Conservation (phyloP, 2,113 vertebrate species). For the Corythornis cristatus region DNA sequence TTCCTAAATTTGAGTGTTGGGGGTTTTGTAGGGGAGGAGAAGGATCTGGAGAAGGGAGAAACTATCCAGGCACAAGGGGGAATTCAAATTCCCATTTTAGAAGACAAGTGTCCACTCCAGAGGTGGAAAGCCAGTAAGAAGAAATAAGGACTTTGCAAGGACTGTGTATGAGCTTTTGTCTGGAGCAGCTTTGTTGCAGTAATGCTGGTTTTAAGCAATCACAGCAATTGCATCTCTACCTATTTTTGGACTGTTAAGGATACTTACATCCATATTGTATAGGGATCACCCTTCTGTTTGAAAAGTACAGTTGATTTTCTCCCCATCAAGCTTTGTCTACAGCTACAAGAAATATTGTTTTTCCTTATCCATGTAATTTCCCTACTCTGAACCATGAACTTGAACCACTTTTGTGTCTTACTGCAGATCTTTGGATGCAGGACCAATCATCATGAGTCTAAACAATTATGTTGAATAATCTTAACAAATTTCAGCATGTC, state of each 20-base stretch:
- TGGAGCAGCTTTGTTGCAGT: background rate
- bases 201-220: background rate
- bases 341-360: background rate
- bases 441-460: background rate
- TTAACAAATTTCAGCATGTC: background rate
- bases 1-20: background rate
- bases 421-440: background rate
- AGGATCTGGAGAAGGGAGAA: background rate
- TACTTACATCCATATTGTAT: fast-evolving
- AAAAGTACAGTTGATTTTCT: background rate
- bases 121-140: background rate
- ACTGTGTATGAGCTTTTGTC: fast-evolving
- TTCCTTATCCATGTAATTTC: background rate
- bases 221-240: fast-evolving
- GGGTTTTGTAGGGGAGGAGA: background rate
- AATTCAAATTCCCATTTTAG: background rate
- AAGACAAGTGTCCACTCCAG: background rate
- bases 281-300: background rate
- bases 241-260: background rate
- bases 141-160: background rate
- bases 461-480: background rate
- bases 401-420: background rate
- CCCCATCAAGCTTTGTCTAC: background rate
- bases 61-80: background rate
- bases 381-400: background rate